Conservation (phyloP, 2,888 invertebrate genomes). For the Rhingia rostrata region DNA sequence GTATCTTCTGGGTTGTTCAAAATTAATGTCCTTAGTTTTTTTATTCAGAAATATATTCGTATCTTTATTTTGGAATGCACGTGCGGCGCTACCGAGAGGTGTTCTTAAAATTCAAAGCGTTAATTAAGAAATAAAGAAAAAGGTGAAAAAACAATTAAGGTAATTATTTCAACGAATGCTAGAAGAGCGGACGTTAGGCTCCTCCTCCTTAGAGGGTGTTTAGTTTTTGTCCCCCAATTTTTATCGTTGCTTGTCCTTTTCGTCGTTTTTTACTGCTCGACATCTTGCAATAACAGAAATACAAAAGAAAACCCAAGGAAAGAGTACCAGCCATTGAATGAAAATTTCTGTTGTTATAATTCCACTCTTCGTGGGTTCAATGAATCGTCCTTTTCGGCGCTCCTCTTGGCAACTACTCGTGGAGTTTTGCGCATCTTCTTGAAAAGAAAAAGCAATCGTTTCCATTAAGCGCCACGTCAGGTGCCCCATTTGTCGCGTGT, state of each 20-base stretch:
- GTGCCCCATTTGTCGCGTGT: conserved; percentile 31
- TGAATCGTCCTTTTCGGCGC: conserved; percentile 37
- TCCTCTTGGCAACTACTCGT: conserved; percentile 37
- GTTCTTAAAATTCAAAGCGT: conserved; percentile 50
- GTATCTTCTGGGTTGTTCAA: conserved; percentile 28
- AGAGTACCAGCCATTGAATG: background rate
- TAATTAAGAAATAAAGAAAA: conserved; percentile 58
- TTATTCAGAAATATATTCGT: conserved; percentile 32
- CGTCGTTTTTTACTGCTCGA: background rate
- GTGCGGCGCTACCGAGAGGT: conserved; percentile 23
- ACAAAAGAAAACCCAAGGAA: background rate
- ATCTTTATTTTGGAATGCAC: conserved; percentile 25
- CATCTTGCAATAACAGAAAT: conserved; percentile 6
- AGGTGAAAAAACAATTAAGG: conserved; percentile 13
- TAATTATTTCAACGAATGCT: conserved; percentile 41
- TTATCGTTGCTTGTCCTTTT: conserved; percentile 40
- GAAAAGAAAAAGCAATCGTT: conserved; percentile 40
- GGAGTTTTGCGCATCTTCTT: conserved; percentile 8
- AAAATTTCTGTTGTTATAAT: conserved; percentile 11
- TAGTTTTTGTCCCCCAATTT: conserved; percentile 46
- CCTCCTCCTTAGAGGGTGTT: conserved; percentile 17
- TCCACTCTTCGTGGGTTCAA: conserved; percentile 1
- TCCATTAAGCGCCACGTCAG: conserved; percentile 38
- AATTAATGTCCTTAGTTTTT: conserved; percentile 56
- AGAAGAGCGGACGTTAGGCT: conserved; percentile 11